Evolutionary conservation across 1,140 invertebrate species (phyloP).

Genomic region (Brachionus rubens): DNA sequence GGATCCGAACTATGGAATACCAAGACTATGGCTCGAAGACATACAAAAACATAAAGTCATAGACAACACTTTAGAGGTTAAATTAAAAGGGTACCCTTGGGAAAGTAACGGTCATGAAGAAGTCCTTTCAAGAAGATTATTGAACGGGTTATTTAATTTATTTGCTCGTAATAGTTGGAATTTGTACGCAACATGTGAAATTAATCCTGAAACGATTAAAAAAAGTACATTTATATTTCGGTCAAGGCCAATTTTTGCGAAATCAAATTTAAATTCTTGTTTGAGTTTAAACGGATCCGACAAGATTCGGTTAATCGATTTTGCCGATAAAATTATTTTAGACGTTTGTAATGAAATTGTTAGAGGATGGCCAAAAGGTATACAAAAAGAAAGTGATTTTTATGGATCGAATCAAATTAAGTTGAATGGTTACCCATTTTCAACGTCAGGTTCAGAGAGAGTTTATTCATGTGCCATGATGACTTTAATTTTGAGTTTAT

Average conservation of each 20-base stretch:
- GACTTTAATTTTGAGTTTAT: background rate
- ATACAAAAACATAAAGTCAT: background rate
- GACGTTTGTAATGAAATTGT: background rate
- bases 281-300: constrained; percentile 12
- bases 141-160: constrained; percentile 24
- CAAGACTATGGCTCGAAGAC: background rate
- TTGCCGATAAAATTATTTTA: background rate
- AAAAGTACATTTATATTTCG: constrained; percentile 32
- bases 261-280: background rate
- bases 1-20: background rate
- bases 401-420: background rate
- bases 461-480: constrained; percentile 11
- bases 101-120: background rate
- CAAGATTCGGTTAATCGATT: constrained; percentile 2
- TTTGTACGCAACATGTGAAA: constrained; percentile 10
- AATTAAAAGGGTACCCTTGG: background rate
- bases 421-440: constrained; percentile 7
- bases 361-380: constrained; percentile 1
- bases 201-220: background rate
- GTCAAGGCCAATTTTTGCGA: background rate
- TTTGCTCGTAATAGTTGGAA: constrained; percentile 3
- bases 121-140: constrained; percentile 9
- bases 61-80: background rate
- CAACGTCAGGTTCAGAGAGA: background rate
- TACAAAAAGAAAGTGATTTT: background rate